phyloP scores from a whole-genome alignment of 2,888 invertebrate species.

The Raillietiella orientalis region DNA sequence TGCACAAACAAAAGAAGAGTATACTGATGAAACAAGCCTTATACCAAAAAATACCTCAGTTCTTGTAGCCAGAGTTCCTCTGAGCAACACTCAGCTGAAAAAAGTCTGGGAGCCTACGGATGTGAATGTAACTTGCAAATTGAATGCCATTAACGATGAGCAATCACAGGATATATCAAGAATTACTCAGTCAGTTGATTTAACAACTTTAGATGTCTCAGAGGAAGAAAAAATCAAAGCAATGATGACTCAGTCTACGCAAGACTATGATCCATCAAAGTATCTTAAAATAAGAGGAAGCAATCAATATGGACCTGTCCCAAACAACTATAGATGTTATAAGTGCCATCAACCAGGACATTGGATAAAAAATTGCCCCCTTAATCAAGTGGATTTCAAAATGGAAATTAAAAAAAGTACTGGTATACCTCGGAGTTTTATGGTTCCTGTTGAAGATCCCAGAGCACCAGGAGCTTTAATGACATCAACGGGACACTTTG shows the following conservation, averaged over 20 bases:
- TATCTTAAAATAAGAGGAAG: slow-evolving; percentile 62
- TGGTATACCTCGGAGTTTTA: slow-evolving; percentile 86
- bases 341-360: slow-evolving; percentile 84
- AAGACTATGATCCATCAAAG: slow-evolving; percentile 86
- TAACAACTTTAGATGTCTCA: slow-evolving; percentile 23
- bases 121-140: too few species aligned
- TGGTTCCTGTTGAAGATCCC: slow-evolving; percentile 68
- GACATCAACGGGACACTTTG: slow-evolving; percentile 55
- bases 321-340: slow-evolving; percentile 68
- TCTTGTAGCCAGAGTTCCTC: slow-evolving; percentile 68
- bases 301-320: slow-evolving; percentile 60
- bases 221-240: slow-evolving; percentile 94
- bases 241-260: slow-evolving; percentile 88
- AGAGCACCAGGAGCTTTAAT: slow-evolving; percentile 66
- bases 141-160: too few species aligned
- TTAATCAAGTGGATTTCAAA: slow-evolving; percentile 23
- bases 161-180: too few species aligned
- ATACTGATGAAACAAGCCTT: slow-evolving; percentile 55
- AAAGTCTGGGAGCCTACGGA: slow-evolving; percentile 19
- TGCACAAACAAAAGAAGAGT: slow-evolving; percentile 89
- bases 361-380: slow-evolving; percentile 87
- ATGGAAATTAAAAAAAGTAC: slow-evolving; percentile 68
- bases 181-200: background rate
- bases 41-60: slow-evolving; percentile 94
- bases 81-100: slow-evolving; percentile 30